Base-by-base conservation (phyloP, 2,888 invertebrate species). In the Lasioglossum vierecki region DNA sequence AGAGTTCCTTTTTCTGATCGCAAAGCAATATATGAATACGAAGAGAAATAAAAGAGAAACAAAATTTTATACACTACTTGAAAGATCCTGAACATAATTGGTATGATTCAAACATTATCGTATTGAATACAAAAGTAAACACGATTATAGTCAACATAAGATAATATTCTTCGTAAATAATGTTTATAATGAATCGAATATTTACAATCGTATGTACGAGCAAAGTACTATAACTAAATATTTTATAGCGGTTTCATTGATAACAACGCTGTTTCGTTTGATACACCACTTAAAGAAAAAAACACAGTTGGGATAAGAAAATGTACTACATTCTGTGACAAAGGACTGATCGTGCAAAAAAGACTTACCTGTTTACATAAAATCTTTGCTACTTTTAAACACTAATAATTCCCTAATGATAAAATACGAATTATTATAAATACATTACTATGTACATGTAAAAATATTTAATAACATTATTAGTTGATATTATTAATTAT, bases 391-490 rank as follows among this genome's bases (percentile, higher is more conserved):
- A 88, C 76, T 91, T 91, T 90, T 90, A 76, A 89, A 88, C 80
- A 91, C 88, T 92, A 91, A 92, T 90, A 89, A 92, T 91, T 90
- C 90, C 88, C 84, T 91, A 92, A 90, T 89, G 81, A 88, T 91
- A 90, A 91, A 90, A 88, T 87, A 89, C 88, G 88, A 92, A 88
- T 88, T 89, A 91, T 91, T 91, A 93, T 91, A 89, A 91, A 92
- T 92, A 89, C 92, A 92, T 89, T 88, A 89, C 86, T 91, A 92
- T 93, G 91, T 92, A 92, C 84, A 92, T 93, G 93, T 93, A 93
- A 91, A 93, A 93, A 92, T 93, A 93, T 93, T 93, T 93, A 93
- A 93, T 93, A 92, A 93, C 90, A 92, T 92, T 93, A 92, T 91
- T 92, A 92, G 91, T 91, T 92, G 91, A 90, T 91, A 93, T 91